These are phyloP conservation scores for Neodon shergylaensis DNA, from an alignment of 2,113 vertebrate species.

Conservation along the genomic window DNA sequence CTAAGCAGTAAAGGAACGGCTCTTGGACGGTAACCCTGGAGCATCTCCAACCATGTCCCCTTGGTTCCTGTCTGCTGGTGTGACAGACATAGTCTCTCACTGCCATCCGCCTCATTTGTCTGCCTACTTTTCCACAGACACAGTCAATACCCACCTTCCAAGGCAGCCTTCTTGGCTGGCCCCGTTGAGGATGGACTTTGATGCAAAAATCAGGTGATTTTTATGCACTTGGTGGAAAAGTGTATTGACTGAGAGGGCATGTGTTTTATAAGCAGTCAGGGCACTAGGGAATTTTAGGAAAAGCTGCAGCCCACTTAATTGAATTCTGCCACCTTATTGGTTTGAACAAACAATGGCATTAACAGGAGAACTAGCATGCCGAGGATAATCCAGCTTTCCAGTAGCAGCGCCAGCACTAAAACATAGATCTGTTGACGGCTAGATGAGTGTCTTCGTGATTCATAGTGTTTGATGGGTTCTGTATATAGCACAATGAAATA, in stretches of 20 bases:
- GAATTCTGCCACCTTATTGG: background rate
- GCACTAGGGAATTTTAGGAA: background rate
- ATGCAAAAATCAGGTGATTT: slow-evolving; percentile 4
- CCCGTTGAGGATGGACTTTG: background rate
- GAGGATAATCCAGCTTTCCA: background rate
- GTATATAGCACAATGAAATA: background rate
- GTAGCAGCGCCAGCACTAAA: background rate
- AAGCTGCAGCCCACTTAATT: background rate
- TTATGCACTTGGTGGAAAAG: background rate
- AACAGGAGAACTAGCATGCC: background rate
- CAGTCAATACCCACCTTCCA: background rate
- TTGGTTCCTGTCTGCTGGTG: slow-evolving; percentile 15
- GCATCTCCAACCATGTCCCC: background rate
- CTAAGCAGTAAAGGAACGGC: slow-evolving; percentile 39
- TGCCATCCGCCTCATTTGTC: background rate
- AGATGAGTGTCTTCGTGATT: background rate
- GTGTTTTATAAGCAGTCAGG: background rate
- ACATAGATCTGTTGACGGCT: background rate
- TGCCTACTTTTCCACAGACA: background rate
- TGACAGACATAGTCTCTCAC: background rate
- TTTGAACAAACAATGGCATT: background rate
- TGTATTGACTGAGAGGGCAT: background rate
- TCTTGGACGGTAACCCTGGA: slow-evolving; percentile 38
- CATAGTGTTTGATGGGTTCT: background rate
- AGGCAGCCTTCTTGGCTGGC: background rate